Percentiles rank a stretch among this genome's conserved stretches.
These are phyloP conservation scores for Puntigrus tetrazona DNA, from an alignment of 2,113 vertebrate species.

Conservation along the genomic window DNA sequence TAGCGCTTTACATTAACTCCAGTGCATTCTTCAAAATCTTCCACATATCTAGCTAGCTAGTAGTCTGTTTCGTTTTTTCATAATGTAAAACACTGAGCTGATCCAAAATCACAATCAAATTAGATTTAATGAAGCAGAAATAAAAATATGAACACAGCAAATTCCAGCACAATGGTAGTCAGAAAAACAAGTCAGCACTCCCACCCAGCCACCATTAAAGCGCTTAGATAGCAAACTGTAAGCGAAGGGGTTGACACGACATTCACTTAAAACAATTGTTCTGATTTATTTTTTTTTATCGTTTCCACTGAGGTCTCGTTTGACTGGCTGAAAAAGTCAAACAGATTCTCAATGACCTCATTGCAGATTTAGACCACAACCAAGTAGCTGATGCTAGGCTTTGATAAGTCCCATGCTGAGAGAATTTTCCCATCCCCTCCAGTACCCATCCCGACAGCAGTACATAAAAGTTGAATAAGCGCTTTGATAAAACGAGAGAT, in stretches of 20 bases:
- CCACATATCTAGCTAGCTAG: not conserved
- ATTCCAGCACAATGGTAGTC: not conserved
- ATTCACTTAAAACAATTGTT: constrained; percentile 10
- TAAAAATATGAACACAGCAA: not conserved
- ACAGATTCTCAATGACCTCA: constrained; percentile 21
- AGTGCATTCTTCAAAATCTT: not conserved
- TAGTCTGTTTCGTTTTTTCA: not conserved
- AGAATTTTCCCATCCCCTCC: constrained; percentile 32
- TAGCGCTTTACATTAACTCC: too few species aligned
- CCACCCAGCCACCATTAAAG: not conserved
- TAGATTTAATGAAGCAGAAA: constrained; percentile 32
- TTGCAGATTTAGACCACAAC: constrained; percentile 41
- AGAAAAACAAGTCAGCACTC: not conserved
- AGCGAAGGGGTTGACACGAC: not conserved
- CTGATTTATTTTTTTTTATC: not conserved
- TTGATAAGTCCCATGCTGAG: constrained; percentile 44
- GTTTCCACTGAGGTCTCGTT: not conserved
- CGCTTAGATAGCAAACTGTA: not conserved
- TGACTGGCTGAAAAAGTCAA: constrained; percentile 10
- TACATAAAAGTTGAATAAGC: constrained; percentile 59
- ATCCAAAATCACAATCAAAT: constrained; percentile 4
- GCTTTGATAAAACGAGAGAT: constrained; percentile 55
- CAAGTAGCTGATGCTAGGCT: constrained; percentile 43
- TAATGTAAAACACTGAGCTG: not conserved
- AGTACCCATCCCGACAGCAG: constrained; percentile 43